phyloP scores from a whole-genome alignment of 2,797 vertebrate species.

The Ptychobarbus kaznakovi region DNA sequence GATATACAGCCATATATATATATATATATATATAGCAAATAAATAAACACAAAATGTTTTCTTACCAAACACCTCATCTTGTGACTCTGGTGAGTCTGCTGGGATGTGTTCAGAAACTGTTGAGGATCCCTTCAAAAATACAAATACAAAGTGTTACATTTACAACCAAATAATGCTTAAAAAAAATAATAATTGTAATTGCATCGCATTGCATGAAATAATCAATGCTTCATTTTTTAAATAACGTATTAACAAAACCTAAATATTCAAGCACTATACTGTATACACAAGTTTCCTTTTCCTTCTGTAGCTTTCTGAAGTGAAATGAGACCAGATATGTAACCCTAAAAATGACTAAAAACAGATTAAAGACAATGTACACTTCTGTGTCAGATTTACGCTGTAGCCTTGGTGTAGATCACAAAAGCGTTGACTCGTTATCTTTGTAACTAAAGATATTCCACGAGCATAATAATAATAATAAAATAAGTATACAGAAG shows the following conservation, averaged over 20 bases:
- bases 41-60: neutral
- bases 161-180: neutral
- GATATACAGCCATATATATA: neutral
- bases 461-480: too few species aligned
- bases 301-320: neutral
- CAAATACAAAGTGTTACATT: conserved; percentile 18
- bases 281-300: neutral
- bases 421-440: too few species aligned
- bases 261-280: neutral
- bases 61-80: conserved; percentile 54
- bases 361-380: neutral
- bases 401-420: too few species aligned
- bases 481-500: too few species aligned
- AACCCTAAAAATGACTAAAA: neutral
- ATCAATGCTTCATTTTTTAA: neutral
- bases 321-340: neutral
- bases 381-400: neutral
- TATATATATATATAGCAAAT: too few species aligned
- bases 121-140: conserved; percentile 24
- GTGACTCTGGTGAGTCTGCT: conserved; percentile 22
- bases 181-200: neutral
- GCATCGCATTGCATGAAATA: neutral
- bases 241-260: neutral
- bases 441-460: too few species aligned
- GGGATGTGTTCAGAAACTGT: conserved; percentile 1